Base-by-base conservation (phyloP, 2,888 invertebrate species). In the Nomada flava region DNA sequence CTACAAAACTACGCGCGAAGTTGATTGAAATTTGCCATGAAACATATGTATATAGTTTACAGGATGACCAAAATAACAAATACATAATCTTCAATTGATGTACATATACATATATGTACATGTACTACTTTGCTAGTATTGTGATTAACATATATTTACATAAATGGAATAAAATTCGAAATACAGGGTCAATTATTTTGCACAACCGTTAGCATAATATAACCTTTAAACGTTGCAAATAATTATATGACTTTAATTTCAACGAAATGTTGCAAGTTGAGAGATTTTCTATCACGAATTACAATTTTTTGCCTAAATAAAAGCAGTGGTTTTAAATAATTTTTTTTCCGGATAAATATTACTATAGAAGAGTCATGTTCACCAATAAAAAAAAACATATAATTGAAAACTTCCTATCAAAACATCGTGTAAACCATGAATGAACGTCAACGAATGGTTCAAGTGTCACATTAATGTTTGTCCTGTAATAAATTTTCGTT, bases 261-360 rank as follows among this genome's bases (percentile, higher is more conserved):
- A 29, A 13, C 23, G 9, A 52, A 44, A 20, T 63, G 52, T 62
- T 10, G 18, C 1, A 42, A 10, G 13, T 26, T 5, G 10, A 15
- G 44, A 11, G 18, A 52, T 65, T 42, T 60, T 79, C 67, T 67
- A 77, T 77, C 78, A 36, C n/a, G 53, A 9, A 10, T 68, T 20
- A 13, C 18, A 47, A 42, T 36, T 42, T 53, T 20, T 68, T 68
- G 79, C 42, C 20, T 15, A 76, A 62, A 64, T 52, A 67, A 67
- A 20, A 10, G 20, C 9, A 63, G 55, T 63, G 36, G 36, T 29
- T n/a, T 79, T 11, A 20, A 63, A 68, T 55, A 13, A 13, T 59
- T 69, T 26, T 69, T 52, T 69, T 20, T 63, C 4, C 63, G 9
- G 36, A n/a, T 52, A 9, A 18, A n/a, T 80, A 59, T 62, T 47